phyloP scores from a whole-genome alignment of 2,797 vertebrate species.

The Sebastes oblongus region DNA sequence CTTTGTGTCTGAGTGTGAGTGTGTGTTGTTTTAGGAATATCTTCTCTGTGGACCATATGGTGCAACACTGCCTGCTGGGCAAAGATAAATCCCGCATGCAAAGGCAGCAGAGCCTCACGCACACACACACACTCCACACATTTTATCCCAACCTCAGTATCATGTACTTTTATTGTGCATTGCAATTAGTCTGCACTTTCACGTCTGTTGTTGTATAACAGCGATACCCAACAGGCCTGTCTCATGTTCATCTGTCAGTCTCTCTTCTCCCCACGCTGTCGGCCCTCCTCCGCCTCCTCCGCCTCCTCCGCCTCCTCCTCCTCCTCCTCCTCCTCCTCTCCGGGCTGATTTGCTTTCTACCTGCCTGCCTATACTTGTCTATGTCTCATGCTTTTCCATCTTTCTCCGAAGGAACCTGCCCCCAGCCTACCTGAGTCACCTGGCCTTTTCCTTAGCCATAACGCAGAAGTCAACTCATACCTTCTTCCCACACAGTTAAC shows the following conservation, averaged over 20 bases:
- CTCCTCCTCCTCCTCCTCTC: constrained; percentile 12
- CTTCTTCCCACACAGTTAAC: constrained; percentile 41
- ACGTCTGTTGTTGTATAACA: constrained; percentile 60
- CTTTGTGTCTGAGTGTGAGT: constrained; percentile 49
- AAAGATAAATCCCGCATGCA: constrained; percentile 77
- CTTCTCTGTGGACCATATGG: constrained; percentile 77
- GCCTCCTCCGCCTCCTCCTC: constrained; percentile 9
- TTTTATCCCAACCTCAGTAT: constrained; percentile 48
- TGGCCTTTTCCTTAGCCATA: constrained; percentile 30
- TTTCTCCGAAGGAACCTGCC: constrained; percentile 29
- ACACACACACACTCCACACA: constrained; percentile 11
- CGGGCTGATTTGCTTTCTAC: constrained; percentile 23
- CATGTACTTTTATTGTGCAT: constrained; percentile 49
- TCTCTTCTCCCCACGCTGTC: constrained; percentile 15
- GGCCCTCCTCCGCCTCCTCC: constrained; percentile 6
- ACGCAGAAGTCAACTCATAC: constrained; percentile 11
- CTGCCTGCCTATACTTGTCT: constrained; percentile 59
- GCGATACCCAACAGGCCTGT: constrained; percentile 36
- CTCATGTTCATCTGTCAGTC: constrained; percentile 58
- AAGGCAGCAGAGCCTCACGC: constrained; percentile 56
- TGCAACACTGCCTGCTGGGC: constrained; percentile 75
- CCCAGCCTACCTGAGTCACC: constrained; percentile 57
- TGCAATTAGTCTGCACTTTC: constrained; percentile 67
- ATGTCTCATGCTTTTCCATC: constrained; percentile 36
- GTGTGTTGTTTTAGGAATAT: constrained; percentile 70